phyloP scores from a whole-genome alignment of 2,113 vertebrate genomes.

The human (Homo sapiens) region GRCh38 chr2:104330001-104330500 shows the following conservation, averaged over 20 bases:
- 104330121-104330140: neutral
- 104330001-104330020: neutral
- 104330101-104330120: neutral
- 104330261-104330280: fast-evolving
- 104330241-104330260: fast-evolving
- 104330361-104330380: no score
- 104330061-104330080: neutral
- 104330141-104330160: neutral
- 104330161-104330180: neutral
- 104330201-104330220: neutral
- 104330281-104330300: fast-evolving
- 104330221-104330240: neutral
- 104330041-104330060: neutral
- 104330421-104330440: no score
- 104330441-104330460: no score
- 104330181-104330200: neutral
- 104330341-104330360: neutral
- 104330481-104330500: no score
- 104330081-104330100: neutral
- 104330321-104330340: neutral
- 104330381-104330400: no score
- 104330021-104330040: neutral
- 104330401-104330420: no score
- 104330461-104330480: no score
- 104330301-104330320: fast-evolving